Percentiles rank a stretch among this genome's conserved stretches.
Evolutionary conservation across 1,140 invertebrate genomes (phyloP).

Genomic region (Platorchestia sp.): DNA sequence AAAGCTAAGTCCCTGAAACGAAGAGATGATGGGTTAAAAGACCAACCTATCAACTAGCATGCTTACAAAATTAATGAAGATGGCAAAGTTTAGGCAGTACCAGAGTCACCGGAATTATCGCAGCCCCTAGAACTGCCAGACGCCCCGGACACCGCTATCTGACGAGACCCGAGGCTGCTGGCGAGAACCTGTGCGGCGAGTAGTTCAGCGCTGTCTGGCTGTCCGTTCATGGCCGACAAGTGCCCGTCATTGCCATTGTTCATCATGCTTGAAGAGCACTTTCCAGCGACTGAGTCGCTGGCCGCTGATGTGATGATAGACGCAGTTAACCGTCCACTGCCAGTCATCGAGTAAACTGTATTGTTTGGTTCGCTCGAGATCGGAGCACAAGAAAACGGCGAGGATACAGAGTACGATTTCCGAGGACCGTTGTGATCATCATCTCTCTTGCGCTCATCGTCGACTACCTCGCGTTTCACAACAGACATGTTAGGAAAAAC

Average conservation of each 20-base stretch:
- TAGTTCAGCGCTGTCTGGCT: constrained; percentile 30
- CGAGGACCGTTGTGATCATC: background rate
- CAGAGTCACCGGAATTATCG: background rate
- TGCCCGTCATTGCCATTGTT: constrained; percentile 8
- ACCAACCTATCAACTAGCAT: too few relatives aligned
- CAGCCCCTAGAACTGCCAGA: background rate
- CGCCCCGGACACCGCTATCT: background rate
- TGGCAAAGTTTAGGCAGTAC: background rate
- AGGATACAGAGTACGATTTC: background rate
- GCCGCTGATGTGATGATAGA: background rate
- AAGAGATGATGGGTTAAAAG: background rate
- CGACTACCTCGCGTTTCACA: background rate
- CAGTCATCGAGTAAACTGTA: background rate
- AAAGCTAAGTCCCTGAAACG: background rate
- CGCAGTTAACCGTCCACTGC: background rate
- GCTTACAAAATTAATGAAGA: background rate
- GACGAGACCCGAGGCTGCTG: constrained; percentile 27
- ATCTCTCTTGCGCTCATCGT: background rate
- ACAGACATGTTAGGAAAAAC: constrained; percentile 41
- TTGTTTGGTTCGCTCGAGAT: background rate
- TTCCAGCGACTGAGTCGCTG: background rate
- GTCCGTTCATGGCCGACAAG: constrained; percentile 40
- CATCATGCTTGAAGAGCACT: background rate
- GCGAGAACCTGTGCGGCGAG: constrained; percentile 34
- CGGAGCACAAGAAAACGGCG: background rate